Conservation (phyloP, 2,797 vertebrate species). For the Microhierax caerulescens region DNA sequence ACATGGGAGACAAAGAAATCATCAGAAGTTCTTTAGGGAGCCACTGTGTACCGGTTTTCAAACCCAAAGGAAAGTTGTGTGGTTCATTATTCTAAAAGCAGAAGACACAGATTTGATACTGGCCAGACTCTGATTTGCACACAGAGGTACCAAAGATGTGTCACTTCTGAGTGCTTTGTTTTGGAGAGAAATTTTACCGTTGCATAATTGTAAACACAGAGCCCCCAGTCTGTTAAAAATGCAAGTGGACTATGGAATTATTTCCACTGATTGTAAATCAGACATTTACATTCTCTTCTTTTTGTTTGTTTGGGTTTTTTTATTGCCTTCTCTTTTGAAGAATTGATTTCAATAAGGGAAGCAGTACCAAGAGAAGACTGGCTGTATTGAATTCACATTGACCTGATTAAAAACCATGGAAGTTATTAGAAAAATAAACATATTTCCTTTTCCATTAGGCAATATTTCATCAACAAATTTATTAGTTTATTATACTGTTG, state of each 20-base stretch:
- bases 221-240: background rate
- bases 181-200: background rate
- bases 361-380: constrained; percentile 69
- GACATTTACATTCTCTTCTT: constrained; percentile 37
- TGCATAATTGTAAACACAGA: background rate
- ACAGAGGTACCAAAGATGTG: background rate
- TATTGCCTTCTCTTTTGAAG: constrained; percentile 65
- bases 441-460: constrained; percentile 66
- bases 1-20: background rate
- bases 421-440: constrained; percentile 71
- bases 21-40: background rate
- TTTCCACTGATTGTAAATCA: constrained; percentile 65
- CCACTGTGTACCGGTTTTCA: background rate
- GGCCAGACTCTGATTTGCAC: background rate
- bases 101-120: background rate
- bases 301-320: background rate
- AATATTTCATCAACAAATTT: constrained; percentile 62
- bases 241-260: constrained; percentile 8
- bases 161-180: background rate
- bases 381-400: constrained; percentile 71
- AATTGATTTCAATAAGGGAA: constrained; percentile 74
- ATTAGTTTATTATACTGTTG: constrained; percentile 68
- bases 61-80: background rate
- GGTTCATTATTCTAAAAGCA: background rate
- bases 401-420: constrained; percentile 72